These are phyloP conservation scores for Polydrusus cervinus DNA, from an alignment of 2,888 invertebrate species.

Conservation along the genomic window DNA sequence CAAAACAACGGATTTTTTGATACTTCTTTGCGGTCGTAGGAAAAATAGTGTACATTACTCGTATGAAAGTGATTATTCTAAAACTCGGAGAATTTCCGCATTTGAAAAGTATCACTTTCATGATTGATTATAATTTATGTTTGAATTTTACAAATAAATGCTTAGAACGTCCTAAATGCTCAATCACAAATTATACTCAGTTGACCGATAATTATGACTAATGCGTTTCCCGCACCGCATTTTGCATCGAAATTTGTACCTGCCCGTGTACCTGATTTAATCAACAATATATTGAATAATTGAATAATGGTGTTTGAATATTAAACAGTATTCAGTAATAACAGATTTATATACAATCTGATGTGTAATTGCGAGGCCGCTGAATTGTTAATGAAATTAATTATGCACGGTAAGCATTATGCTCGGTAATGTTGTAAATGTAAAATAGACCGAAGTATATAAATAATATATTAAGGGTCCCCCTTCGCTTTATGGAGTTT, in stretches of 20 bases:
- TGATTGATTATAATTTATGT: too few relatives aligned
- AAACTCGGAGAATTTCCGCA: too few relatives aligned
- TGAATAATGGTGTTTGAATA: slow-evolving; percentile 11
- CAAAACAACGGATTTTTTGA: too few relatives aligned
- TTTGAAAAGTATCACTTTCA: too few relatives aligned
- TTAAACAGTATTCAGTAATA: slow-evolving; percentile 8
- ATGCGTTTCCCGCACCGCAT: neutral
- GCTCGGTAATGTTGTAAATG: too few relatives aligned
- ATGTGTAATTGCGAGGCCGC: neutral
- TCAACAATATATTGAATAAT: slow-evolving; percentile 22
- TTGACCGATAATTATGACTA: neutral
- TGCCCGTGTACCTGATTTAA: slow-evolving; percentile 10
- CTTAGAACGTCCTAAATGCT: neutral
- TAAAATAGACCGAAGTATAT: too few relatives aligned
- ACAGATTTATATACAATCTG: slow-evolving; percentile 9
- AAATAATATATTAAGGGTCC: too few relatives aligned
- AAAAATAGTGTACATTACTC: too few relatives aligned
- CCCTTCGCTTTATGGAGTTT: too few relatives aligned
- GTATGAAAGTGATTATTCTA: too few relatives aligned
- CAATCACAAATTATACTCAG: neutral
- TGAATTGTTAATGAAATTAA: slow-evolving; percentile 8
- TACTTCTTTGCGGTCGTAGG: too few relatives aligned
- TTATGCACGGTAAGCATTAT: neutral
- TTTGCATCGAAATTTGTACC: slow-evolving; percentile 6
- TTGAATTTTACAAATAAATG: neutral